Evolutionary conservation across 2,888 invertebrate genomes (phyloP), one percentile per base, ranked within the genome.

Genomic region (Lagria hirta): DNA sequence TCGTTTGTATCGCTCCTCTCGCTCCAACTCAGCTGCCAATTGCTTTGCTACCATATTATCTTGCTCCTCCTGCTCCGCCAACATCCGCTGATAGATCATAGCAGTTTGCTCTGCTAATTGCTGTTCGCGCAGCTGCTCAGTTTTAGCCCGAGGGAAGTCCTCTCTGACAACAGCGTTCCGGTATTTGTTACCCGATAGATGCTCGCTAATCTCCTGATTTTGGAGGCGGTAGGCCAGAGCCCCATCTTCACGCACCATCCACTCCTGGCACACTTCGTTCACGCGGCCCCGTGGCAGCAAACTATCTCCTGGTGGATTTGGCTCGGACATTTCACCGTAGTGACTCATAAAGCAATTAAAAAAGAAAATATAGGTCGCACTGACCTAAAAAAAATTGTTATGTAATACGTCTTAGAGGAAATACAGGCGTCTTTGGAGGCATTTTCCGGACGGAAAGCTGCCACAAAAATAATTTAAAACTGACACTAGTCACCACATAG

Each of bases 231-330:
- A 84, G 4, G 90, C 89, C 60, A 89, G 69, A 10, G 87, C 89
- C 51, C 86, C 84, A 70, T 90, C 90, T 73, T 90, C 90, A 60
- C 87, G 82, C 17, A 90, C 84, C 57, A 86, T 74, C 88, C 88
- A 90, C 71, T 89, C 86, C 57, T 84, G 81, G 64, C 88, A 85
- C 43, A 88, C 88, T 74, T 82, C 83, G 63, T 76, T 83, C 34
- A 84, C 84, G 65, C 80, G 77, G 49, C 84, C 84, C 68, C 79
- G 80, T 21, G 83, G 82, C 64, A 82, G 64, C 35, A 77, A 71
- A 66, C 82, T 82, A 36, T 54, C 54, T 35, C 54, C 60, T 8
- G 33, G 47, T 42, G 55, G 49, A 51, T 52, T 58, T 27, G 60
- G 49, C 40, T 60, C 58, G 13, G 62, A 57, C 59, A 60, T 62